Conservation (phyloP, 2,888 invertebrate species). For the Cerastoderma edule region DNA sequence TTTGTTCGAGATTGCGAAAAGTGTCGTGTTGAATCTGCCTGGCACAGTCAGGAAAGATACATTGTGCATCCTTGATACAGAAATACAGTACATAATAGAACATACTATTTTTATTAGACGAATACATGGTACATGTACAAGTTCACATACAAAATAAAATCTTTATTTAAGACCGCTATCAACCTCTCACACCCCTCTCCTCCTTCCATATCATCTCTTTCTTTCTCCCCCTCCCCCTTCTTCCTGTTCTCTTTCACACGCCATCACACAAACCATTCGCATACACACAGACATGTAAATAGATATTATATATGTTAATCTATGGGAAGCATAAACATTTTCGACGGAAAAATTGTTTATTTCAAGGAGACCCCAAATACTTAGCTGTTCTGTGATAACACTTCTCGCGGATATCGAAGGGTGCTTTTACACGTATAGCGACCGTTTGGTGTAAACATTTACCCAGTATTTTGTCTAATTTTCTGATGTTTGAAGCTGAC, state of each 20-base stretch:
- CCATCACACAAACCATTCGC: not conserved
- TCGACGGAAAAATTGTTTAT: not conserved
- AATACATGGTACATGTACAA: not conserved
- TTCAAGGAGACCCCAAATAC: not conserved
- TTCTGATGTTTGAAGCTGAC: too few species aligned
- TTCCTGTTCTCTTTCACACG: not conserved
- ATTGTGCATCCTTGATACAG: not conserved
- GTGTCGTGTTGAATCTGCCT: too few species aligned
- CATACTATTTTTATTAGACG: not conserved
- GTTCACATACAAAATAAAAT: not conserved
- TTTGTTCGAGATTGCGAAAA: too few species aligned
- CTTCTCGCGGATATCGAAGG: too few species aligned
- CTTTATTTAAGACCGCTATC: not conserved
- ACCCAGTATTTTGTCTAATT: not conserved
- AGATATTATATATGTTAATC: not conserved
- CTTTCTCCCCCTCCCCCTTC: not conserved
- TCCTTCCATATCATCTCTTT: not conserved
- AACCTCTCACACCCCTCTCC: not conserved
- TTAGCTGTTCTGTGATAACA: not conserved
- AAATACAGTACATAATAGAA: not conserved
- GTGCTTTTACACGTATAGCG: not conserved
- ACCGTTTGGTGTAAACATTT: constrained; percentile 4
- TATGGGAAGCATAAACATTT: not conserved
- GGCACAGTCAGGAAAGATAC: too few species aligned
- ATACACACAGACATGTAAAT: not conserved